phyloP scores from a whole-genome alignment of 2,113 vertebrate species.

The Oxyruncus cristatus region DNA sequence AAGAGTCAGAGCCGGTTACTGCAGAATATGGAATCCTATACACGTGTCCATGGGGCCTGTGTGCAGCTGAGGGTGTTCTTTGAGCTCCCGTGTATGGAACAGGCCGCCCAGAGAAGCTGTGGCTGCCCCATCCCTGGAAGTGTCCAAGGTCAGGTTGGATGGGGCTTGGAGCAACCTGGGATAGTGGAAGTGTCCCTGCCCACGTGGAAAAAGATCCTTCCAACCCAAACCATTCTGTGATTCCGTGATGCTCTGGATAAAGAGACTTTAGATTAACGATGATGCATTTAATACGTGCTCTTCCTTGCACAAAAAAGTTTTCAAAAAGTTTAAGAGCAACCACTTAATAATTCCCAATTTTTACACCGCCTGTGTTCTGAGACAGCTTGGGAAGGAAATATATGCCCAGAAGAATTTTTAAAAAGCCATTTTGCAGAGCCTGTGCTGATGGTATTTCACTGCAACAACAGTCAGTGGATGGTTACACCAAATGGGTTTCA shows the following conservation, averaged over 20 bases:
- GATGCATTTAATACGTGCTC: neutral
- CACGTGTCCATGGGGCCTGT: accelerated
- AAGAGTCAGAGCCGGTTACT: neutral
- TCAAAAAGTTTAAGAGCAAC: neutral
- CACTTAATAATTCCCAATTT: neutral
- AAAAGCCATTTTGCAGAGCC: neutral
- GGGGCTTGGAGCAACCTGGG: neutral
- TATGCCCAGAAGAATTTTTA: neutral
- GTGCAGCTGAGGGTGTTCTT: neutral
- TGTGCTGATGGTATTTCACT: neutral
- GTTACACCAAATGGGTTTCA: neutral
- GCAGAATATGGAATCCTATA: neutral
- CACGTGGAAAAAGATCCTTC: neutral
- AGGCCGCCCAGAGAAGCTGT: neutral
- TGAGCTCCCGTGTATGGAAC: accelerated
- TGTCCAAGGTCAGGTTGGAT: accelerated
- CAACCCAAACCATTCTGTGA: neutral
- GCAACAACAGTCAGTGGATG: neutral
- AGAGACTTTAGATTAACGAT: neutral
- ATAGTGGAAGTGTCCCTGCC: neutral
- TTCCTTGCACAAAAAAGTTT: neutral
- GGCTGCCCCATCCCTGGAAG: neutral
- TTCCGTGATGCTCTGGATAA: neutral
- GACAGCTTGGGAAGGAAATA: neutral
- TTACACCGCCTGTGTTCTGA: neutral